phyloP scores from a whole-genome alignment of 2,797 vertebrate species.

The Miopithecus talapoin region DNA sequence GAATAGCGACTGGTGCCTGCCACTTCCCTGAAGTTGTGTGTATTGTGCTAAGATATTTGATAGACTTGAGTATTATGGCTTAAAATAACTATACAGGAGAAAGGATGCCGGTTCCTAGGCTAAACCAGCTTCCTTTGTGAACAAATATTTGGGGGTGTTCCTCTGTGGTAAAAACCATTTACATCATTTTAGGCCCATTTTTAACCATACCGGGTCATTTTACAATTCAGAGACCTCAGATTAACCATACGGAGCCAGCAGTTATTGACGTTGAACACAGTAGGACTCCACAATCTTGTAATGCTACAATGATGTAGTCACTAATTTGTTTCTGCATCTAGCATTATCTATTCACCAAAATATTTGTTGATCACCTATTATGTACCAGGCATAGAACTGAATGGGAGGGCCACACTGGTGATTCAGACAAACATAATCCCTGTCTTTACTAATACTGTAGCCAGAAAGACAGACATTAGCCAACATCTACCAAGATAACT shows the following conservation, averaged over 20 bases:
- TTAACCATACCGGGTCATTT: not conserved
- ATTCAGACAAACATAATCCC: not conserved
- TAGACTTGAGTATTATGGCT: not conserved
- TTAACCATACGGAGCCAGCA: not conserved
- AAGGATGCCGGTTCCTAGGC: not conserved
- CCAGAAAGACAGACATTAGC: not conserved
- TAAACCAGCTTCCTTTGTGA: not conserved
- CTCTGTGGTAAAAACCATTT: not conserved
- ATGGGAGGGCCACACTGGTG: not conserved
- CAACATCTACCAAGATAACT: constrained; percentile 6
- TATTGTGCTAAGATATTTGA: not conserved
- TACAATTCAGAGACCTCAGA: not conserved
- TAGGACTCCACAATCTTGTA: not conserved
- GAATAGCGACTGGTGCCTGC: not conserved
- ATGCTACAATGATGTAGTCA: not conserved
- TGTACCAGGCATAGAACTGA: not conserved
- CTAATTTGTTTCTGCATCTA: not conserved
- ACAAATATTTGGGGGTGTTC: not conserved
- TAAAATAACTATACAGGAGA: not conserved
- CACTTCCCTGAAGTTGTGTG: not conserved
- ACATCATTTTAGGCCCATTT: rapidly evolving
- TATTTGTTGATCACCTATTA: not conserved
- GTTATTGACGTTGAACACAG: not conserved
- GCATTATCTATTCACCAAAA: not conserved
- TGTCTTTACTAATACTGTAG: not conserved